A percentile compares a stretch with the other conserved stretches of the same genome.
These are phyloP conservation scores for Abscondita cerata DNA, from an alignment of 2,888 invertebrate species.

Conservation along the genomic window DNA sequence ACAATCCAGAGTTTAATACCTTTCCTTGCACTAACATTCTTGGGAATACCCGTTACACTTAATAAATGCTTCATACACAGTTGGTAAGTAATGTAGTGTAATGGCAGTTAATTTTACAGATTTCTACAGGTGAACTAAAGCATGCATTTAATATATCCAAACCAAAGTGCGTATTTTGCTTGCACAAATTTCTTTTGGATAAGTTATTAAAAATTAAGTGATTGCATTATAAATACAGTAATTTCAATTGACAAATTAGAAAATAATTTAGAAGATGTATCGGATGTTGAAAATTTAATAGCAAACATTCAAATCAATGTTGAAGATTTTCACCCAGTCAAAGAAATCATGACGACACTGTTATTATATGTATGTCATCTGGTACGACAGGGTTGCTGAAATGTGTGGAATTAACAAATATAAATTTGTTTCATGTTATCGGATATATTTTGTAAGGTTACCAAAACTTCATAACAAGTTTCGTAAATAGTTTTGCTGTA, in stretches of 20 bases:
- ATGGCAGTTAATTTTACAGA: background rate
- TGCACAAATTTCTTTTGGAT: background rate
- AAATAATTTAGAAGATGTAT: no score
- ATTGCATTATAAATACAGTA: background rate
- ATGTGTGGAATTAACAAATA: background rate
- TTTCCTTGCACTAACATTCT: background rate
- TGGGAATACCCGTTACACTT: background rate
- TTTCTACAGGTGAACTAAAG: background rate
- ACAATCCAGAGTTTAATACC: background rate
- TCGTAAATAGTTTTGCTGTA: slow-evolving; percentile 18
- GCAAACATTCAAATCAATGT: background rate
- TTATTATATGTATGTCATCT: background rate
- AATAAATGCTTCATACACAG: background rate
- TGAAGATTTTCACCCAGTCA: background rate
- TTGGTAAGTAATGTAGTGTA: background rate
- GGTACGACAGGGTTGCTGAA: slow-evolving; percentile 3
- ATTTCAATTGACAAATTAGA: background rate
- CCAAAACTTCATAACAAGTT: background rate
- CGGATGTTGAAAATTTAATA: no score
- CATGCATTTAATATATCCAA: background rate
- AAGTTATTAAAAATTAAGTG: background rate
- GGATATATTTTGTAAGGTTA: background rate
- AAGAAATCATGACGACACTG: background rate
- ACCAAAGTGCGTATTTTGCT: background rate
- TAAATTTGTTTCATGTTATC: background rate